phyloP scores from a whole-genome alignment of 2,888 invertebrate genomes.

The Euclidia mi region DNA sequence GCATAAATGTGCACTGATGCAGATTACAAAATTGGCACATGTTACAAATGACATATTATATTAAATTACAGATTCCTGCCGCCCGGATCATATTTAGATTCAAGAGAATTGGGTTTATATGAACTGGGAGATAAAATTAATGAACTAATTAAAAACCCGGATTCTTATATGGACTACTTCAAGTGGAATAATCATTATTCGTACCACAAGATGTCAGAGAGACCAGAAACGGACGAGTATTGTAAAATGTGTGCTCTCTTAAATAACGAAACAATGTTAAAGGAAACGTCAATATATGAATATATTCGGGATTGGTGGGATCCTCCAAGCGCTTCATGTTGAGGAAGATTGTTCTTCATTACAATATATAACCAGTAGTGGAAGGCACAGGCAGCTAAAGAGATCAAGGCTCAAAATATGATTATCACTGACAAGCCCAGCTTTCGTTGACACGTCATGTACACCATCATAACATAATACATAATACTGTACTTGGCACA shows the following conservation, averaged over 20 bases:
- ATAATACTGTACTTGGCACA: no score
- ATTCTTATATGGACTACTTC: constrained; percentile 74
- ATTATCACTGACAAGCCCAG: no score
- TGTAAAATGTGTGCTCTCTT: constrained; percentile 77
- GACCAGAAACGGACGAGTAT: constrained; percentile 74
- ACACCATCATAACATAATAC: no score
- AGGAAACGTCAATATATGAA: constrained; percentile 60
- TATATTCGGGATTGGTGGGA: constrained; percentile 79
- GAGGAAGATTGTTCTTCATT: no score
- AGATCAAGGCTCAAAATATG: no score
- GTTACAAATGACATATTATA: neutral
- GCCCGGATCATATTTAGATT: constrained; percentile 77
- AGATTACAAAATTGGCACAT: no score
- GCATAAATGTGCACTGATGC: no score
- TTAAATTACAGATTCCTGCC: constrained; percentile 75
- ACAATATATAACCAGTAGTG: no score
- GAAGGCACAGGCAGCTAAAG: no score
- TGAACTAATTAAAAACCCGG: constrained; percentile 68
- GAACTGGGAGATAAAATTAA: constrained; percentile 72
- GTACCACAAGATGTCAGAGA: constrained; percentile 65
- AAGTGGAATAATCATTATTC: constrained; percentile 80
- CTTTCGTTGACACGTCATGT: no score
- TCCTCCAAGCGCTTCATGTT: constrained; percentile 38
- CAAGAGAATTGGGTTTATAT: constrained; percentile 60
- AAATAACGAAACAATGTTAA: constrained; percentile 66